Base-by-base conservation (phyloP, 2,888 invertebrate species). In the Leptopterna dolabrata region DNA sequence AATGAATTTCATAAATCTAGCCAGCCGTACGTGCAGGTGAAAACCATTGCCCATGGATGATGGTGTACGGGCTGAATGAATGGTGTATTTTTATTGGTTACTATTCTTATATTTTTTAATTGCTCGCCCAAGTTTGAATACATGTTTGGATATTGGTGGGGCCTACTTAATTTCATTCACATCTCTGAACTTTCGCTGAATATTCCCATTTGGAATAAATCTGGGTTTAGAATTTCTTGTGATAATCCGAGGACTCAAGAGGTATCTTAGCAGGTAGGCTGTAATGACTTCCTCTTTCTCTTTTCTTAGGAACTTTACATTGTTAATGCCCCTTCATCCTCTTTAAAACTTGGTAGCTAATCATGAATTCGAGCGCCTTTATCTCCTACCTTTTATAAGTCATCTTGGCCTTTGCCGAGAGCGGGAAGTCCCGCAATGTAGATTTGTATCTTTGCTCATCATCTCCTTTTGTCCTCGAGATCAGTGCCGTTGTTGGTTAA, bases 291-390 rank as follows among this genome's bases (percentile, higher is more conserved):
- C 78, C 78, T 36, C n/a, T 71, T 43, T 36, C n/a, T 1, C 41
- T 78, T 43, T 78, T 45, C 19, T 19, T 9, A 27, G 11, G 13
- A 78, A 45, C 24, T 78, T 45, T 78, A 43, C 43, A 19, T 78
- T 78, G 45, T 78, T 43, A 43, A 36, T 76, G n/a, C 9, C 16
- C 16, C 41, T 45, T 24, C 41, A 11, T 24, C 13, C 45, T 45
- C 45, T 78, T 45, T 45, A 24, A 45, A 78, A 45, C 78, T 78
- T 78, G 78, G 45, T 45, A 78, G 78, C 27, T 45, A 41, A 43
- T 78, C 78, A 45, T 78, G 19, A 78, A 78, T n/a, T 45, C 45
- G 7, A 78, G 45, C 16, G 41, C 78, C 45, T 78, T 78, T 24
- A 78, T 45, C 78, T 45, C 45, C 27, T 51, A 14, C 47, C 14